Percentiles rank a stretch among this genome's conserved stretches.
phyloP scores from a whole-genome alignment of 2,113 vertebrate genomes.

The Ailuropoda melanoleuca region DNA sequence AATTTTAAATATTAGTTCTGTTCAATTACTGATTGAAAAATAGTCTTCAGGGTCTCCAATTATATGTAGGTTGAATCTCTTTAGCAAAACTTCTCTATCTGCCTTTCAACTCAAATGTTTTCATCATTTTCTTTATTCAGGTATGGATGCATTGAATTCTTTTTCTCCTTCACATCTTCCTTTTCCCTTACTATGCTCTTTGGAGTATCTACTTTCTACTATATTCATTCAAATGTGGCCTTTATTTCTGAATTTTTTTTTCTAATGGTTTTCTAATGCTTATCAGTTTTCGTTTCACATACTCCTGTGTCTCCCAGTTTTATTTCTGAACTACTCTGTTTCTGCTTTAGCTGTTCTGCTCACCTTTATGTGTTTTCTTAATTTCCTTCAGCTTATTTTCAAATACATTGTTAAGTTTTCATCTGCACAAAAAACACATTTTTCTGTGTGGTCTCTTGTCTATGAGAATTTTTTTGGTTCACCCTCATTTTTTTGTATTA shows the following conservation, averaged over 20 bases:
- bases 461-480: not conserved
- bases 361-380: too few relatives aligned
- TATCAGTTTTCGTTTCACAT: not conserved
- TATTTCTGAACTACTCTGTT: not conserved
- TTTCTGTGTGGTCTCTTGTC: not conserved
- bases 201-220: not conserved
- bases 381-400: not conserved
- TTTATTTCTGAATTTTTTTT: not conserved
- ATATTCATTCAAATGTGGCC: not conserved
- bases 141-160: not conserved
- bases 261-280: not conserved
- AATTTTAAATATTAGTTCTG: too few relatives aligned
- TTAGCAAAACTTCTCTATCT: too few relatives aligned
- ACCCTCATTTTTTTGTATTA: not conserved
- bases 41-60: too few relatives aligned
- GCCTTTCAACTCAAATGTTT: too few relatives aligned
- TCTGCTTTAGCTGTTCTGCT: not conserved
- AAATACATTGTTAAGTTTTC: not conserved
- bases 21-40: too few relatives aligned
- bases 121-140: too few relatives aligned
- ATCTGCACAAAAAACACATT: not conserved
- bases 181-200: not conserved
- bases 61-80: too few relatives aligned
- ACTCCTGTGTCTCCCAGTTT: not conserved
- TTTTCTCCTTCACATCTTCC: not conserved